Evolutionary conservation across 1,140 invertebrate genomes (phyloP).

Genomic region (Dendrolimus punctatus): DNA sequence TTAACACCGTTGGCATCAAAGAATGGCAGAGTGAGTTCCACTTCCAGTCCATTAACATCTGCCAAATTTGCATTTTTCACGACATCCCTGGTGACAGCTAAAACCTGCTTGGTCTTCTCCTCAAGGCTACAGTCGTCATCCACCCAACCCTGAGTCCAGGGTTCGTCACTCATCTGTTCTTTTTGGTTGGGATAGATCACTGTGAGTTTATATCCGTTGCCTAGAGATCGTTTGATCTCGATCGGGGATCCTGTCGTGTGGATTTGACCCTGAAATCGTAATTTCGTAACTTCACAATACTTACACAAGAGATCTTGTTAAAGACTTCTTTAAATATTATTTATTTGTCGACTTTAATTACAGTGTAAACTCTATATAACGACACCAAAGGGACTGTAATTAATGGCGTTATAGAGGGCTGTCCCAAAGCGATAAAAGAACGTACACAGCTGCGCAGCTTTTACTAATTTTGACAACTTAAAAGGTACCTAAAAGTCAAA

Average conservation of each 20-base stretch:
- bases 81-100: conserved; percentile 51
- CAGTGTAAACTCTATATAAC: too few relatives aligned
- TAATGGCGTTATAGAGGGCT: too few relatives aligned
- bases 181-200: conserved; percentile 57
- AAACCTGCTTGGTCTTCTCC: conserved; percentile 54
- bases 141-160: conserved; percentile 11
- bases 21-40: conserved; percentile 70
- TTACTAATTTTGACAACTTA: too few relatives aligned
- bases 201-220: conserved; percentile 82
- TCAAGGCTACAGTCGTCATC: conserved; percentile 28
- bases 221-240: conserved; percentile 83
- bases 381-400: too few relatives aligned
- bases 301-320: too few relatives aligned
- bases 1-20: conserved; percentile 63
- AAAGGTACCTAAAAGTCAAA: too few relatives aligned
- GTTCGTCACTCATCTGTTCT: conserved; percentile 4
- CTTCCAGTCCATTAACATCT: conserved; percentile 51
- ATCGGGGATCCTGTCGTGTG: conserved; percentile 76
- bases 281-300: background rate
- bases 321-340: too few relatives aligned
- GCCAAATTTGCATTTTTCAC: conserved; percentile 64
- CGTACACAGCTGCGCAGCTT: too few relatives aligned
- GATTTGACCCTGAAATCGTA: conserved; percentile 72
- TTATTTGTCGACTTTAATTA: too few relatives aligned
- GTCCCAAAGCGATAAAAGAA: too few relatives aligned